Evolutionary conservation across 2,797 vertebrate species (phyloP).

Genomic region (Amniataba percoides): DNA sequence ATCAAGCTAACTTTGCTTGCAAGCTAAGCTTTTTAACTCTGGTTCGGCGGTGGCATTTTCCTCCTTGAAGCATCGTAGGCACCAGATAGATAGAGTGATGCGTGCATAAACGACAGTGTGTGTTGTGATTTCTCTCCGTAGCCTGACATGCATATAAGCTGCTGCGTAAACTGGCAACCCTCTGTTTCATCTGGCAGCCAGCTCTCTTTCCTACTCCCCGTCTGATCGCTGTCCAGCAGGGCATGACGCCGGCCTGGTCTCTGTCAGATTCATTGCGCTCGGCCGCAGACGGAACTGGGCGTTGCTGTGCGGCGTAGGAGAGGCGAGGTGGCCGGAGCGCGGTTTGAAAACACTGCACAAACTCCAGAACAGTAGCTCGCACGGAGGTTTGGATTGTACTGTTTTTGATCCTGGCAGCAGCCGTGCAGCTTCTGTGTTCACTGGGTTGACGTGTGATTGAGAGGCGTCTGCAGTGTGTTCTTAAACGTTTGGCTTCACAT

Average conservation of each 20-base stretch:
- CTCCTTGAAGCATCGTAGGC: conserved; percentile 25
- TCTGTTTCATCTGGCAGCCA: conserved; percentile 59
- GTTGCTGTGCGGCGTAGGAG: conserved; percentile 4
- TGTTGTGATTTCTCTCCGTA: conserved; percentile 50
- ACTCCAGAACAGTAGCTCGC: conserved; percentile 32
- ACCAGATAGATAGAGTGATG: conserved; percentile 24
- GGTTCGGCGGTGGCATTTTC: neutral
- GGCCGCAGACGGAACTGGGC: conserved; percentile 44
- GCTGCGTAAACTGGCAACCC: conserved; percentile 58
- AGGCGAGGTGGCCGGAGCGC: conserved; percentile 20
- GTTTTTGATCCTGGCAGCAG: conserved; percentile 16
- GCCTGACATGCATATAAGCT: conserved; percentile 44
- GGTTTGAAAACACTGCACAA: neutral
- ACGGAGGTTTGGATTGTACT: conserved; percentile 12
- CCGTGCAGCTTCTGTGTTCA: conserved; percentile 23
- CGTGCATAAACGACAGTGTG: conserved; percentile 46
- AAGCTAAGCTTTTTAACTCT: conserved; percentile 21
- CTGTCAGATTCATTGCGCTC: conserved; percentile 30
- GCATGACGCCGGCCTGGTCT: conserved; percentile 39
- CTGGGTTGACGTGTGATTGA: conserved; percentile 42
- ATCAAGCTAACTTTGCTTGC: conserved; percentile 41
- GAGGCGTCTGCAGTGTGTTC: conserved; percentile 24
- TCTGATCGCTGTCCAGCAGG: conserved; percentile 55
- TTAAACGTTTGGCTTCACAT: conserved; percentile 30
- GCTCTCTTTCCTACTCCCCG: conserved; percentile 25